Evolutionary conservation across 1,140 invertebrate species (phyloP), one percentile per base, ranked within the genome.

Genomic region (Eriosoma lanigerum): DNA sequence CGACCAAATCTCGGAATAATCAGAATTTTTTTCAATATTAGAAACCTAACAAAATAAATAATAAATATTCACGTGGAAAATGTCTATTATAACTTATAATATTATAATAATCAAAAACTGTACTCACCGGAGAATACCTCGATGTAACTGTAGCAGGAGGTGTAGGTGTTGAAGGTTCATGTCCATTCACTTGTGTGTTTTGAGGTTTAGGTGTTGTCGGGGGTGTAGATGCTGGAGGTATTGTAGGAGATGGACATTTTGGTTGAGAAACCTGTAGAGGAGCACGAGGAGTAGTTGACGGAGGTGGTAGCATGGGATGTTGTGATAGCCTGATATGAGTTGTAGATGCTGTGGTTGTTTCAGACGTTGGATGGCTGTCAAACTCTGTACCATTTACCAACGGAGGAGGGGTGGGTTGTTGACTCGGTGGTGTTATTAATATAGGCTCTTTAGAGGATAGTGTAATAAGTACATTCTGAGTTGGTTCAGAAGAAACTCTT

Each of bases 291-390:
- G 62, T 32, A 17, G 70, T 60, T 24, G 81, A 56, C 15, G 80
- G 29, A 44, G 80, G 64, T n/a, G 78, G 78, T 56, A 70, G 26
- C 75, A 78, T 76, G 24, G 50, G 52, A 76, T 58, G 62, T 78
- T 78, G 56, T 10, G 75, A 60, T 38, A 38, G 54, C 24, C 54
- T 56, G 62, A 50, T 64, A 72, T 60, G 52, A 70, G 19, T 26
- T 12, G 48, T 72, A 54, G 48, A 26, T 48, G 68, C 21, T 38
- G 68, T 81, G 3, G 54, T 60, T 32, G 80, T 58, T 52, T 81
- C 80, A 52, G 64, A 15, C 4, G 29, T 44, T 24, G 60, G 15
- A 52, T 46, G 38, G 17, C 26, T 78, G 26, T 56, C 54, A 78
- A 78, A 48, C 0, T 78, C 75, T 60, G 62, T 19, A 12, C 75